Percentiles rank a stretch among this genome's conserved stretches.
Evolutionary conservation across 2,797 vertebrate species (phyloP).

Genomic region (Lagocephalus sceleratus): DNA sequence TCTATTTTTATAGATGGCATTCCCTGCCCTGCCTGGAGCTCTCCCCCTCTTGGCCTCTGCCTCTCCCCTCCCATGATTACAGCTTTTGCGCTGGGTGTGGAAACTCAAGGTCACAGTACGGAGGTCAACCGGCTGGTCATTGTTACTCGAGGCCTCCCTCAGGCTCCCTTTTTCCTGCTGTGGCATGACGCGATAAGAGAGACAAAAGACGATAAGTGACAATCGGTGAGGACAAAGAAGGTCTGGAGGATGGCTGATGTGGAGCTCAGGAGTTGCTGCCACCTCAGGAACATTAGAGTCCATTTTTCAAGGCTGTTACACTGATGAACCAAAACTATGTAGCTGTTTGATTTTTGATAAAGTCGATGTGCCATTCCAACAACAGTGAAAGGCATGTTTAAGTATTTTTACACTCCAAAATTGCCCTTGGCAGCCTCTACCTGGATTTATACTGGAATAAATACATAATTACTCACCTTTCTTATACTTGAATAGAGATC

Average conservation of each 20-base stretch:
- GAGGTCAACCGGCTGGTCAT: conserved; percentile 84
- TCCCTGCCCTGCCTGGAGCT: conserved; percentile 66
- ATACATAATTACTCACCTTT: conserved; percentile 28
- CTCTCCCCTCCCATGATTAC: conserved; percentile 39
- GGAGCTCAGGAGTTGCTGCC: conserved; percentile 20
- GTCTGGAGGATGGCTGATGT: conserved; percentile 23
- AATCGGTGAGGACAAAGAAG: conserved; percentile 55
- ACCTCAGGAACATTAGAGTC: background rate
- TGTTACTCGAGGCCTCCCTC: conserved; percentile 84
- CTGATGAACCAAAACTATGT: no score
- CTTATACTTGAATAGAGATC: conserved; percentile 33
- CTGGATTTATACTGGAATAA: conserved; percentile 26
- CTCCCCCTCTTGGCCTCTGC: conserved; percentile 24
- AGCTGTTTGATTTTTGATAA: no score
- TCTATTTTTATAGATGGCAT: conserved; percentile 76
- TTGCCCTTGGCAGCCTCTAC: conserved; percentile 7
- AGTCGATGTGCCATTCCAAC: no score
- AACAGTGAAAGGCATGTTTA: conserved; percentile 4
- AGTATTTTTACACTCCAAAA: conserved; percentile 16
- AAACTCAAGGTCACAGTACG: conserved; percentile 85
- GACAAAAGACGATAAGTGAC: conserved; percentile 94
- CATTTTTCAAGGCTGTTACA: background rate
- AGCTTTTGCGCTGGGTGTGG: conserved; percentile 81
- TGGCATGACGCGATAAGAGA: conserved; percentile 89
- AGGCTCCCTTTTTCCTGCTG: conserved; percentile 84